A percentile compares a stretch with the other conserved stretches of the same genome.
phyloP scores from a whole-genome alignment of 2,113 vertebrate genomes.

The Myocastor coypus region DNA sequence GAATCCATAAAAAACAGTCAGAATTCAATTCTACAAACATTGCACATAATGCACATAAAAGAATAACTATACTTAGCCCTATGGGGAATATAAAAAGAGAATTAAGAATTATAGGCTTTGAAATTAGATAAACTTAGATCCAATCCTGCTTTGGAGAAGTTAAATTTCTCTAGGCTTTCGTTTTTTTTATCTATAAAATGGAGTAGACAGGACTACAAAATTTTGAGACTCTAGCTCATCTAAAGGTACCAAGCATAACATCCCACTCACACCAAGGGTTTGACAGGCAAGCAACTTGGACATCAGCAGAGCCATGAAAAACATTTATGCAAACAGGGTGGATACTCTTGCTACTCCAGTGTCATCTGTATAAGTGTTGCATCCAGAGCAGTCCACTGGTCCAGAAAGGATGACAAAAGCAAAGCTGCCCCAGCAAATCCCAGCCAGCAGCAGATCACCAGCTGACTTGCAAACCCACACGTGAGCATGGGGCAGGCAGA shows the following conservation, averaged over 20 bases:
- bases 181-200: neutral
- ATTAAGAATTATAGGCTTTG: slow-evolving; percentile 11
- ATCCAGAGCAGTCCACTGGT: neutral
- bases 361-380: neutral
- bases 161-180: slow-evolving; percentile 36
- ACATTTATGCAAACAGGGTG: neutral
- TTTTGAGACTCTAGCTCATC: slow-evolving; percentile 37
- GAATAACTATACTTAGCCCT: neutral
- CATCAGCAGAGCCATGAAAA: slow-evolving; percentile 19
- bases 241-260: neutral
- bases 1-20: slow-evolving; percentile 24
- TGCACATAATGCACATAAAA: neutral
- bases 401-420: neutral
- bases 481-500: neutral
- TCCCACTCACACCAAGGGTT: neutral
- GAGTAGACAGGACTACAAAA: slow-evolving; percentile 12
- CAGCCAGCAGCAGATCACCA: neutral
- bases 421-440: neutral
- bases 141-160: slow-evolving; percentile 22
- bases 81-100: neutral
- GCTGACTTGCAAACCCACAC: neutral
- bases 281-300: slow-evolving; percentile 20
- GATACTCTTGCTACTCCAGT: slow-evolving; percentile 23
- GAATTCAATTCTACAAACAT: slow-evolving; percentile 35
- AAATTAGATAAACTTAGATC: slow-evolving; percentile 41